Base-by-base conservation (phyloP, 2,888 invertebrate genomes). In the Ypsolopha scabrella region DNA sequence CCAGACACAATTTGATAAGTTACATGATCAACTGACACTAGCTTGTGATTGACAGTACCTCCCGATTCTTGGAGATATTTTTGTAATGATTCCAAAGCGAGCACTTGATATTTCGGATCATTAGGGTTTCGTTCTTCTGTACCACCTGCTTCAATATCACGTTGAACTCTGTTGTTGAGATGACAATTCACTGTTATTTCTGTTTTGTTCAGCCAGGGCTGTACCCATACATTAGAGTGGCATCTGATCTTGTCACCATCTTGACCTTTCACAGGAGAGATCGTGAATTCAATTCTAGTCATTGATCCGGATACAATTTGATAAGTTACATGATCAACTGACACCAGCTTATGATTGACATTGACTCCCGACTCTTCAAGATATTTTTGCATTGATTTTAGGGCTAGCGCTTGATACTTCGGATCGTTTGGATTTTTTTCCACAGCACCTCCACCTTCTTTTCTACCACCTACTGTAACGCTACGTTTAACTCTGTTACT, bases 251-350 rank as follows among this genome's bases (percentile, higher is more conserved):
- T 13, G 8, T 11, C 43, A 13, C 14, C 43, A 7, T 34, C 33
- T n/a, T 33, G n/a, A 10, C 7, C 35, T 6, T 7, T 35, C 24
- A 24, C 24, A 24, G 24, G 24, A 11, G 11, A 11, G 11, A 39
- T 39, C 8, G 24, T 80, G 6, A 82, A 79, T 56, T 77, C 78
- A 35, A 91, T 81, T 61, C 71, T 86, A 9, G 86, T 88, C 33
- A 75, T 53, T 1, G 54, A 50, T 6, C 89, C 89, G 8, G 83
- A 57, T 0, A 89, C 89, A 0, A 87, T 67, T 65, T 88, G 87
- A 7, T 51, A 54, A 0, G 70, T 65, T 0, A 77, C 86, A 7
- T 71, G 67, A 1, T 68, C 57, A 6, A 88, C 60, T 51, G 71
- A 58, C 0, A 70, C 58, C 2, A 81, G 53, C 43, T 54, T 55